Percentiles rank a stretch among this genome's conserved stretches.
These are phyloP conservation scores for Harpagifer antarcticus DNA, from an alignment of 2,797 vertebrate genomes.

Conservation along the genomic window DNA sequence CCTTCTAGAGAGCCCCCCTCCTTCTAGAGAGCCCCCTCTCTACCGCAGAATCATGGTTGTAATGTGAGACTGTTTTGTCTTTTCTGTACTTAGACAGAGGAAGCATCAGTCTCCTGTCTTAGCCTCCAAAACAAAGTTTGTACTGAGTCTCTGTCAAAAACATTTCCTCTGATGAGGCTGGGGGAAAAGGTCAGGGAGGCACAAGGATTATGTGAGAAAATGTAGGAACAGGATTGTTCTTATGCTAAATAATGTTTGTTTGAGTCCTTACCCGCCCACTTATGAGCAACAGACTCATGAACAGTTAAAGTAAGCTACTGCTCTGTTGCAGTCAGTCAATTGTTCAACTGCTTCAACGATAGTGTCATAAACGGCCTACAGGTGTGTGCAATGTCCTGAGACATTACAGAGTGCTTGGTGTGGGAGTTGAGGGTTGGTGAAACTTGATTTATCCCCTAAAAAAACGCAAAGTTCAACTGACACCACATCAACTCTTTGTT, in stretches of 20 bases:
- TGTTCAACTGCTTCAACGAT: background rate
- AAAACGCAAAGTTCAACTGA: constrained; percentile 17
- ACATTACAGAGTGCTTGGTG: no score
- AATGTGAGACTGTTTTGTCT: constrained; percentile 21
- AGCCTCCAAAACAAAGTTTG: background rate
- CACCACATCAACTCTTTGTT: constrained; percentile 31
- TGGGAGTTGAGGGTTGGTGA: constrained; percentile 33
- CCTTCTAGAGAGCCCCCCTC: background rate
- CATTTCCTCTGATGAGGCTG: background rate
- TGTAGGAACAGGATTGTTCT: constrained; percentile 12
- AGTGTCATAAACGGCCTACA: no score
- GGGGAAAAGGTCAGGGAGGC: background rate
- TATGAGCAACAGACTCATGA: background rate
- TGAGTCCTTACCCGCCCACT: background rate
- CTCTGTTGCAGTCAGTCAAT: background rate
- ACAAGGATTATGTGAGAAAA: background rate
- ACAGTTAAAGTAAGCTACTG: background rate
- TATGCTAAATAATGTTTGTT: constrained; percentile 14
- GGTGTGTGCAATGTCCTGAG: no score
- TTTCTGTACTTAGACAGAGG: background rate
- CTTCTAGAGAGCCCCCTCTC: background rate
- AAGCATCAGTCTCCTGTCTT: background rate
- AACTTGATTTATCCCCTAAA: constrained; percentile 45
- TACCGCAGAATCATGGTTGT: background rate
- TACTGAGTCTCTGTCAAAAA: constrained; percentile 1